phyloP scores from a whole-genome alignment of 2,888 invertebrate genomes.

The Campoplex capitator region DNA sequence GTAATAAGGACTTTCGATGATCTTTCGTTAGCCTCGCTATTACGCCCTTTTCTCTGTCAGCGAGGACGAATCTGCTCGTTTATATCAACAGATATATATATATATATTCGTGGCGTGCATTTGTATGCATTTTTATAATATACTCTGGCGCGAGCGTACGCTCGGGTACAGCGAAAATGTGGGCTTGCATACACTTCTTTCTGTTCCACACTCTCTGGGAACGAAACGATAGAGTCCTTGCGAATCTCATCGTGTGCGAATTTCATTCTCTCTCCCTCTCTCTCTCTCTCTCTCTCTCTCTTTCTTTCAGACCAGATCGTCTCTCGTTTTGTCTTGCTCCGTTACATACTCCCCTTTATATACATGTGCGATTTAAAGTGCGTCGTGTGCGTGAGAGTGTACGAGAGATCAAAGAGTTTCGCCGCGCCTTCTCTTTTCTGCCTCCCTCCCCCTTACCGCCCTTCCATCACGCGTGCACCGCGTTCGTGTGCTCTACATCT shows the following conservation, averaged over 20 bases:
- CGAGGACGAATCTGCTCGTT: neutral
- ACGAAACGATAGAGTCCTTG: conserved; percentile 75
- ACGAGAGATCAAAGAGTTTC: conserved; percentile 79
- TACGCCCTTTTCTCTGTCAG: neutral
- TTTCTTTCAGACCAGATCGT: conserved; percentile 50
- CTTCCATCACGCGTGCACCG: conserved; percentile 60
- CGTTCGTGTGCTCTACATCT: conserved; percentile 27
- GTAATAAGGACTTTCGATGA: neutral
- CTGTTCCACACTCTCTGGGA: conserved; percentile 62
- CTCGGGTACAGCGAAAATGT: neutral
- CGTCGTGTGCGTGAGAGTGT: conserved; percentile 71
- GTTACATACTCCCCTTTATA: conserved; percentile 33
- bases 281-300: neutral
- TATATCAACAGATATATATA: neutral
- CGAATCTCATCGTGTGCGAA: conserved; percentile 69
- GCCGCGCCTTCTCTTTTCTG: conserved; percentile 78
- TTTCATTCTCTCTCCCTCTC: conserved; percentile 48
- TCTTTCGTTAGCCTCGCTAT: neutral
- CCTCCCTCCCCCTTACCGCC: neutral
- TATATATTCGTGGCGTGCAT: neutral
- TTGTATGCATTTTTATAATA: conserved; percentile 3
- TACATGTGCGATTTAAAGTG: conserved; percentile 58
- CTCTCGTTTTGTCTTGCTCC: conserved; percentile 63
- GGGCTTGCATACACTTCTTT: conserved; percentile 17
- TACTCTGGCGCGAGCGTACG: neutral